phyloP scores from a whole-genome alignment of 2,797 vertebrate species.

The Otus scops region DNA sequence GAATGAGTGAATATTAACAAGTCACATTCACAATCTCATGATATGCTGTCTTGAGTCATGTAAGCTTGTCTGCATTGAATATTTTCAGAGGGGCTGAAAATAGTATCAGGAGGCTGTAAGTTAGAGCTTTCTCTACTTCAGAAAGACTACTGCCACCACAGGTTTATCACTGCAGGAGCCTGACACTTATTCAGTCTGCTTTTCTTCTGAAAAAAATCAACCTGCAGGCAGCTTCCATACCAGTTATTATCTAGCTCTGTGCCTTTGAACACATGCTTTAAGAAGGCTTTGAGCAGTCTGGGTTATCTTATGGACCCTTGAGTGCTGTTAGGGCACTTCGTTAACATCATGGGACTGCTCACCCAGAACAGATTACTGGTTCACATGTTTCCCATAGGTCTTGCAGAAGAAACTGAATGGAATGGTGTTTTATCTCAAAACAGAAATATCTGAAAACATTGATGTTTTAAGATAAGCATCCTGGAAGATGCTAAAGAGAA shows the following conservation, averaged over 20 bases:
- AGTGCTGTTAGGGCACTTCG: neutral
- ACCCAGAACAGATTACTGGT: neutral
- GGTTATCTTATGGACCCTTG: neutral
- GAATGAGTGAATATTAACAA: neutral
- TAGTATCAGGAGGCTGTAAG: neutral
- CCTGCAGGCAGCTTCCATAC: neutral
- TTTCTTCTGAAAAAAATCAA: neutral
- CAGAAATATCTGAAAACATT: neutral
- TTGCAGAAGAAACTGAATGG: neutral
- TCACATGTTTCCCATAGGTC: neutral
- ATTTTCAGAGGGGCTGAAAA: neutral
- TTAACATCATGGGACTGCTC: accelerated
- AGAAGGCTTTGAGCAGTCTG: neutral
- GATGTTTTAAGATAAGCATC: neutral
- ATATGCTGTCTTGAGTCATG: neutral
- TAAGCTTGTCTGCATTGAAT: neutral
- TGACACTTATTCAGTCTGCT: neutral
- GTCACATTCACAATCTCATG: neutral
- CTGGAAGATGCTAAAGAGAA: neutral
- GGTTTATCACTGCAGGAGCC: neutral
- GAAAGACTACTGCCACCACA: neutral
- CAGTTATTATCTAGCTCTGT: neutral
- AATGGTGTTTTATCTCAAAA: neutral
- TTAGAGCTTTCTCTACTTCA: neutral
- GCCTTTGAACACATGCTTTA: neutral